Base-by-base conservation (phyloP, 2,888 invertebrate genomes). In the Syritta pipiens region DNA sequence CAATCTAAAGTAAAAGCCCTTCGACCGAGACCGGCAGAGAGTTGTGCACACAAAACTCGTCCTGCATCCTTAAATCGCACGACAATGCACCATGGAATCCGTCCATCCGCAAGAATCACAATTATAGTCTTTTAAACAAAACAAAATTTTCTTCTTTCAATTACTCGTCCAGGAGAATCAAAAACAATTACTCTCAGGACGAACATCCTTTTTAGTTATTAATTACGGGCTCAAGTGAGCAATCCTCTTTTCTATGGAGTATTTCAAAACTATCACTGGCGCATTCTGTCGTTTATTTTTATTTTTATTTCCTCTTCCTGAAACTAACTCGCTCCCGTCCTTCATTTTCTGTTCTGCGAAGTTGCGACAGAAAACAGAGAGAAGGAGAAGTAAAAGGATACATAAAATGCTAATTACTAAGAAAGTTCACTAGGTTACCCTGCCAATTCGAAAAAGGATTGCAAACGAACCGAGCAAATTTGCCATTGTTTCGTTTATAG, bases 341-440 rank as follows among this genome's bases (percentile, higher is more conserved):
- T 1, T 1, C 1, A 3, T 19, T n/a, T n/a, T n/a, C n/a, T n/a
- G n/a, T n/a, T n/a, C n/a, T n/a, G n/a, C n/a, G n/a, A n/a, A n/a
- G n/a, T n/a, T n/a, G n/a, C n/a, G n/a, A n/a, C n/a, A n/a, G n/a
- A n/a, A n/a, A n/a, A n/a, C n/a, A n/a, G n/a, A n/a, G n/a, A n/a
- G n/a, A n/a, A n/a, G n/a, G n/a, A 53, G 7, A 24, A 51, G 4
- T 26, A 30, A 32, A 37, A 10, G 17, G 17, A 4, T 5, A 46
- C 14, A 30, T 30, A 30, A 26, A 57, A 68, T 32, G 42, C 55
- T 68, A 57, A 55, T 75, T 68, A 67, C 59, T 53, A 42, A 55
- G 42, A 19, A 62, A 68, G 62, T 57, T 71, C 48, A 65, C 71
- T 71, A 63, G 76, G 69, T 65, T 71, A 63, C 30, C 22, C 40